Evolutionary conservation across 2,888 invertebrate species (phyloP), one percentile per base, ranked within the genome.

Genomic region (Gymnocheta viridis): DNA sequence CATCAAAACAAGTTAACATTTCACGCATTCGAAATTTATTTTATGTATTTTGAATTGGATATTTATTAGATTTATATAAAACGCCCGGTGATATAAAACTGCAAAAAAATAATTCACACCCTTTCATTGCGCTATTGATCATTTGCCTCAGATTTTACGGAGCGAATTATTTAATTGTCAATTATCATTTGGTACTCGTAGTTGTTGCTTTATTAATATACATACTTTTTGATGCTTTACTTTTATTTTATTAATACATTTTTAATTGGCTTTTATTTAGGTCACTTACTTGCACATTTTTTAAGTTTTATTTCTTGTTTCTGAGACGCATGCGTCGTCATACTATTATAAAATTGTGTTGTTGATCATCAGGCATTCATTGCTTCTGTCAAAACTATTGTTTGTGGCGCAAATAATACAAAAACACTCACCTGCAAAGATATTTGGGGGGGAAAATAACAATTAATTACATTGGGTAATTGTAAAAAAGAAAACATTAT

Each of bases 341-440:
- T 24, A 12, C 24, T 22, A 14, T 24, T 47, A 44, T 64, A 35
- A 56, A 54, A 60, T 27, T 9, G 19, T 41, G 9, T 44, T 69
- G 35, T 62, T 60, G n/a, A n/a, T n/a, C n/a, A n/a, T n/a, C n/a
- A 5, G 32, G 32, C n/a, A 74, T 9, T 14, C 44, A 17, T 24
- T 14, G 47, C 47, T 58, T 41, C 22, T 54, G 19, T 29, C 27
- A 10, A 56, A 35, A 66, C 24, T 19, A 64, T 60, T 22, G 41
- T 19, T 24, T 51, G 24, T 19, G 47, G 12, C 27, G 19, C 38
- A 17, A 51, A 29, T 64, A 41, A 49, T 4, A 44, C 0, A 1
- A 58, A 72, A 41, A 54, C 70, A 69, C 82, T 78, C 47, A 82
- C 82, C 82, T 82, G 82, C 9, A 78, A 82, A 82, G 54, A 78